A percentile compares a stretch with the other conserved stretches of the same genome.
Evolutionary conservation across 2,797 vertebrate genomes (phyloP).

Genomic region (Pogoniulus pusillus): DNA sequence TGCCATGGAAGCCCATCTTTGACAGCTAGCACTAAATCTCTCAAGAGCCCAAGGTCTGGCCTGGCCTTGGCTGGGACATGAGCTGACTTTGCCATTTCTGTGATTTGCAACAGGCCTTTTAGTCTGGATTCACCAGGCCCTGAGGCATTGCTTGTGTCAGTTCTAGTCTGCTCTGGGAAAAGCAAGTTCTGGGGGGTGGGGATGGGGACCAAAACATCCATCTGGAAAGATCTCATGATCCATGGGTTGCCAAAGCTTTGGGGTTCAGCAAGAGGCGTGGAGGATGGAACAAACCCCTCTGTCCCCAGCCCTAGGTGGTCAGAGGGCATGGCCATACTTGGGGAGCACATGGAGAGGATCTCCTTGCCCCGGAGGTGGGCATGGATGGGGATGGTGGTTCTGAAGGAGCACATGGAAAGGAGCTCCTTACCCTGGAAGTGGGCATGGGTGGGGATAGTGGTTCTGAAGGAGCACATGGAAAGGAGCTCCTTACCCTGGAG

Average conservation of each 20-base stretch:
- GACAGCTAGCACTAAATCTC: background rate
- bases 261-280: background rate
- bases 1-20: accelerated
- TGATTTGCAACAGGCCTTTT: background rate
- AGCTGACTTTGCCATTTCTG: background rate
- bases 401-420: too few relatives aligned
- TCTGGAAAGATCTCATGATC: background rate
- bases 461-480: too few relatives aligned
- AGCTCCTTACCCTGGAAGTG: too few relatives aligned
- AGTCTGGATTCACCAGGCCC: background rate
- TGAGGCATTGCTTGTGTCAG: background rate
- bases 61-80: background rate
- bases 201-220: background rate
- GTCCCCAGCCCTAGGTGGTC: background rate
- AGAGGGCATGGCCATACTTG: background rate
- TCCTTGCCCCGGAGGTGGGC: too few relatives aligned
- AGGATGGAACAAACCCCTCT: background rate
- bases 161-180: background rate
- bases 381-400: too few relatives aligned
- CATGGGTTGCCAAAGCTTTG: accelerated
- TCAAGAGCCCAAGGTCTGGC: accelerated
- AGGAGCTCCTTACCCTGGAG: too few relatives aligned
- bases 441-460: background rate
- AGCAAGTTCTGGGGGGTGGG: background rate
- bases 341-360: background rate